Conservation (phyloP, 2,888 invertebrate genomes). For the Copidosoma aretas region DNA sequence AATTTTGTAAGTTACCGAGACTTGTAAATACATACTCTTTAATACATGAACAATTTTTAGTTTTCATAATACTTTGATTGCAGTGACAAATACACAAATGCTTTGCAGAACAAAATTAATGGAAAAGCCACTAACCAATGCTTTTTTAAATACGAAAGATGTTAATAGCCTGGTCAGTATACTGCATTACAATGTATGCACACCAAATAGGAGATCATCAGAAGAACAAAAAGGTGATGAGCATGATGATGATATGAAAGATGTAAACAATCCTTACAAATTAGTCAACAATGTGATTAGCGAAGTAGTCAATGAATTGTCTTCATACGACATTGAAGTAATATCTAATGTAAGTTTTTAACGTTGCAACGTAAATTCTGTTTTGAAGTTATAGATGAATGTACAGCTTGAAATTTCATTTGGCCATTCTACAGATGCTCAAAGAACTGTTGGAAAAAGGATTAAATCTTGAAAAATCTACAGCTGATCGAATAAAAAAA, state of each 20-base stretch:
- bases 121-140: neutral
- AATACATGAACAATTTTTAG: too few species aligned
- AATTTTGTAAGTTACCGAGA: conserved; percentile 65
- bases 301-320: neutral
- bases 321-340: neutral
- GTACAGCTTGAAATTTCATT: neutral
- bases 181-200: conserved; percentile 11
- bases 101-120: neutral
- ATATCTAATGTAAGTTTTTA: conserved; percentile 15
- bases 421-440: conserved; percentile 30
- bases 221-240: neutral
- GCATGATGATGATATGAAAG: neutral
- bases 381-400: conserved; percentile 7
- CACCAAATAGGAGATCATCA: neutral
- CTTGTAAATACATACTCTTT: neutral
- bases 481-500: conserved; percentile 24
- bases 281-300: neutral
- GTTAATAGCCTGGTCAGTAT: conserved; percentile 6
- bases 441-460: conserved; percentile 24
- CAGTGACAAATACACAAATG: conserved; percentile 2
- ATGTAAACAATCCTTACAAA: neutral
- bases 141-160: conserved; percentile 13
- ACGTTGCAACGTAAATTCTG: neutral
- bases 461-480: conserved; percentile 28
- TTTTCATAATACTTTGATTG: neutral